Evolutionary conservation across 1,140 invertebrate genomes (phyloP), one percentile per base, ranked within the genome.

Genomic region (Eumaeus atala): DNA sequence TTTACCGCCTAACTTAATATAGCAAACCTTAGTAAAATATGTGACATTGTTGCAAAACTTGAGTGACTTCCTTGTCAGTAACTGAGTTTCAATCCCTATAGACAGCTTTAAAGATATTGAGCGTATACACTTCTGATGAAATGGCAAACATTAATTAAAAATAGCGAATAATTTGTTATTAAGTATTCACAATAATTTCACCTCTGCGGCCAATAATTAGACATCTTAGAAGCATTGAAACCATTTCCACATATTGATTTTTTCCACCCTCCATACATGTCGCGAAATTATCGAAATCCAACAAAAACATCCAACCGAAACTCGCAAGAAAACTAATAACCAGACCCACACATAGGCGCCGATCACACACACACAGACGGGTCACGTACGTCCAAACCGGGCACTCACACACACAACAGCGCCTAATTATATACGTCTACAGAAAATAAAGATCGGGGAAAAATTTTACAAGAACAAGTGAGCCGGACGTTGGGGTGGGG

Each of bases 271-370:
- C 71, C 21, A 62, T 63, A 57, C 62, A 61, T 76, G 77, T 82
- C 78, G 82, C 78, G 73, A 84, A 85, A 82, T 85, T 84, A 84
- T 85, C 75, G 80, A 85, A 85, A 84, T 82, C 77, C 66, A 84
- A 85, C 80, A 85, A 85, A 85, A 84, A 80, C 78, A 83, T 81
- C 75, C 72, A 66, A 65, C 60, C 64, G 68, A 74, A 81, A 84
- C 79, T 82, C 67, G 54, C 68, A 85, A 85, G 82, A 85, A 85
- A 85, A 85, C 82, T 85, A 85, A 85, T 85, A 85, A 84, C 77
- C 51, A 72, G 74, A 80, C 79, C 75, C 70, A 74, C 71, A 72
- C 69, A 37, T 33, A 12, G 37, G 47, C 67, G 49, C 68, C 54
- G 21, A 28, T 3, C 63, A 62, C 65, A 53, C 67, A 63, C 70